Evolutionary conservation across 2,113 vertebrate genomes (phyloP).

Genomic region (western clawed frog (Xenopus tropicalis)): DNA sequence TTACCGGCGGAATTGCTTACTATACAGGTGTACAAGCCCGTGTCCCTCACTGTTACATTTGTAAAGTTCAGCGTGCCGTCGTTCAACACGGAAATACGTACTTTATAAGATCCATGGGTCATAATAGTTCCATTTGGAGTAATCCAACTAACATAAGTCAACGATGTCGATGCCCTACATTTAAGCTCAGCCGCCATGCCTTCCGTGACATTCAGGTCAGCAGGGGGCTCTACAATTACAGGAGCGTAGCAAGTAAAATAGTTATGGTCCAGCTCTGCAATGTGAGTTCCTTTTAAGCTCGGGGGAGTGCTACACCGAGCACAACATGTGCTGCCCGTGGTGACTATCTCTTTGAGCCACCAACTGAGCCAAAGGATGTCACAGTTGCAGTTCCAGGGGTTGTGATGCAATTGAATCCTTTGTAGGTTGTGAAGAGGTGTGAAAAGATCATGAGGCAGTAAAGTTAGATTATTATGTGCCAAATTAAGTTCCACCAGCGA

Average conservation of each 20-base stretch:
- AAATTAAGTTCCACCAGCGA: conserved; percentile 96
- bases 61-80: conserved; percentile 97
- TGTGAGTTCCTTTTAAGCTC: conserved; percentile 91
- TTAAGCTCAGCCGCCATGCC: conserved; percentile 96
- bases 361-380: conserved; percentile 98
- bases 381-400: conserved; percentile 98
- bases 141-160: conserved; percentile 98
- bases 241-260: conserved; percentile 97
- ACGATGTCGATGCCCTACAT: conserved; percentile 87
- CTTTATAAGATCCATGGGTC: conserved; percentile 93
- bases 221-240: conserved; percentile 95
- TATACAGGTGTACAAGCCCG: conserved; percentile 96
- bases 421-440: conserved; percentile 93
- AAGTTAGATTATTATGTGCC: conserved; percentile 95
- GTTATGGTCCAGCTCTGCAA: conserved; percentile 95
- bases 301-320: conserved; percentile 90
- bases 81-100: conserved; percentile 93
- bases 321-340: conserved; percentile 96
- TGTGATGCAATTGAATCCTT: conserved; percentile 95
- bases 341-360: conserved; percentile 98
- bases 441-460: conserved; percentile 97
- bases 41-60: conserved; percentile 96
- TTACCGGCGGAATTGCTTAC: conserved; percentile 98
- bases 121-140: conserved; percentile 96
- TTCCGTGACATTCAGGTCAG: conserved; percentile 96